phyloP scores from a whole-genome alignment of 2,113 vertebrate species.

The Lycocorax pyrrhopterus region DNA sequence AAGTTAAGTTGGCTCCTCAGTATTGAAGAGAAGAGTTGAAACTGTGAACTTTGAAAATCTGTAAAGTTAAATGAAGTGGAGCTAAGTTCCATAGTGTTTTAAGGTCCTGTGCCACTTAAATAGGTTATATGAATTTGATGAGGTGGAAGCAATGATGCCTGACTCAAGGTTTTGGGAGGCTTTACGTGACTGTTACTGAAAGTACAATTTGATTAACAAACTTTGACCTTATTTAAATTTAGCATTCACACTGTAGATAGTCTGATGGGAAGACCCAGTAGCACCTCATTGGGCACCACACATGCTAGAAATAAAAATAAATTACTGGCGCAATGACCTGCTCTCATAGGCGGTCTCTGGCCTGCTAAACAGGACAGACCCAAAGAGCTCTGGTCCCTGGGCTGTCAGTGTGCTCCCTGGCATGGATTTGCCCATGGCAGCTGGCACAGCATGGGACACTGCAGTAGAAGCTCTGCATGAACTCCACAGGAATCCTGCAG shows the following conservation, averaged over 20 bases:
- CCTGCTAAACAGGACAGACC: neutral
- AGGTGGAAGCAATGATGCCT: neutral
- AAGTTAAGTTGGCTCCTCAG: neutral
- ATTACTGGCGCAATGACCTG: neutral
- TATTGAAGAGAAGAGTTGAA: neutral
- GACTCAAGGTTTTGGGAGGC: neutral
- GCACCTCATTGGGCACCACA: neutral
- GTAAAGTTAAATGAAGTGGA: neutral
- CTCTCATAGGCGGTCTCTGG: neutral
- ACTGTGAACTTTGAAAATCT: neutral
- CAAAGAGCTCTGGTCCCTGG: neutral
- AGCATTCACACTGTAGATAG: neutral
- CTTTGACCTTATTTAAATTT: neutral
- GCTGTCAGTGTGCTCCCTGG: neutral
- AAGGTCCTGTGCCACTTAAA: neutral
- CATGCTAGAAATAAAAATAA: neutral
- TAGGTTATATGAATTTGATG: neutral
- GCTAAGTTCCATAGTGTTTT: neutral
- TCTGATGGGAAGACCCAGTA: neutral
- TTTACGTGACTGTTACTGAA: neutral
- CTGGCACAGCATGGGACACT: rapidly evolving
- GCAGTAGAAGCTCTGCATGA: neutral
- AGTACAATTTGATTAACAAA: neutral
- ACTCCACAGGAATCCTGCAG: neutral
- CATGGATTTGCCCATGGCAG: neutral